Percentiles rank a stretch among this genome's conserved stretches.
Evolutionary conservation across 2,888 invertebrate species (phyloP).

Genomic region (Diplazon laetatorius): DNA sequence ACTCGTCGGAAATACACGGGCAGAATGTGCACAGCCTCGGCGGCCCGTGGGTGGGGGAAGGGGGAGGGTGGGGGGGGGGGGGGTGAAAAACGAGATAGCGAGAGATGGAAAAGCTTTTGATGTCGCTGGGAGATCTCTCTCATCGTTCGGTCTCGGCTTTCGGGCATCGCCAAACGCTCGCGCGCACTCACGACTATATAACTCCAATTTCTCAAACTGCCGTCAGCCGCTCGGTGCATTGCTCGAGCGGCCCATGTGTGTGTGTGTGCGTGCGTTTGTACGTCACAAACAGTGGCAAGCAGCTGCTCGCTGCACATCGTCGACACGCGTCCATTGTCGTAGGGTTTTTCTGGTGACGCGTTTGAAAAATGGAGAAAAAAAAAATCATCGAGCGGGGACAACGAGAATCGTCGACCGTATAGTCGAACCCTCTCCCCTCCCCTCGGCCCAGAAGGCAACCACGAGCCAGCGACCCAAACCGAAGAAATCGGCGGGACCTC

Average conservation of each 20-base stretch:
- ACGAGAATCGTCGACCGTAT: slow-evolving; percentile 22
- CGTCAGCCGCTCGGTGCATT: slow-evolving; percentile 60
- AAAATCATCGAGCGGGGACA: slow-evolving; percentile 75
- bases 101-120: slow-evolving; percentile 66
- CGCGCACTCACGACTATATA: slow-evolving; percentile 46
- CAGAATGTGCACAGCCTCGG: too few relatives aligned
- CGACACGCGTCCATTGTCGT: slow-evolving; percentile 82
- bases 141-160: slow-evolving; percentile 41
- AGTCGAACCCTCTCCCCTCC: too few relatives aligned
- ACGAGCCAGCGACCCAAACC: slow-evolving; percentile 12
- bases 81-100: slow-evolving; percentile 39
- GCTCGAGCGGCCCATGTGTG: too few relatives aligned
- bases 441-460: slow-evolving; percentile 25
- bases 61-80: slow-evolving; percentile 30
- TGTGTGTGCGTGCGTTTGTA: too few relatives aligned
- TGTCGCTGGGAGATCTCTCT: slow-evolving; percentile 71
- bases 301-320: slow-evolving; percentile 73
- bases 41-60: slow-evolving; percentile 36
- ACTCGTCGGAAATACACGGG: slow-evolving; percentile 17
- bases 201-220: slow-evolving; percentile 35
- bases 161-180: slow-evolving; percentile 60
- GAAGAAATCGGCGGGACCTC: slow-evolving; percentile 63
- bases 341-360: slow-evolving; percentile 77
- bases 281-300: slow-evolving; percentile 79
- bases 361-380: slow-evolving; percentile 81